Evolutionary conservation across 2,888 invertebrate genomes (phyloP).

Genomic region (Pachydiplax longipennis): DNA sequence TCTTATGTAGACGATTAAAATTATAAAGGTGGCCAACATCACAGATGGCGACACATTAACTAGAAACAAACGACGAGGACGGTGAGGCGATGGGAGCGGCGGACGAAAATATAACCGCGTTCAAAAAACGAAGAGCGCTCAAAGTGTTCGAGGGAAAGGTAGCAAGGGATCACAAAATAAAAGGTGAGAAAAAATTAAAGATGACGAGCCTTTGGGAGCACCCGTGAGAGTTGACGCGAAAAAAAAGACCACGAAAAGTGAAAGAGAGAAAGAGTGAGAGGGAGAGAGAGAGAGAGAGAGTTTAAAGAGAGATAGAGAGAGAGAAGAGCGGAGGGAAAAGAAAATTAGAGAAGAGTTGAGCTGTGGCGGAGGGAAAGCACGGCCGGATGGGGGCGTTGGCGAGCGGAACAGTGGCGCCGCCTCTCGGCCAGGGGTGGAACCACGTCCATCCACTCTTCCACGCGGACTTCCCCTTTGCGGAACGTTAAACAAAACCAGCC

Average conservation of each 20-base stretch:
- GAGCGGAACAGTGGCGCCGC: constrained; percentile 13
- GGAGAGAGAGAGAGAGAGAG: neutral
- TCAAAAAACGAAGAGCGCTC: neutral
- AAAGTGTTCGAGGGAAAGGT: neutral
- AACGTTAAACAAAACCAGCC: constrained; percentile 24
- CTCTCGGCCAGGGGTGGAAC: constrained; percentile 21
- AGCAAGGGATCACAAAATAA: constrained; percentile 17
- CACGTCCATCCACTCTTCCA: neutral
- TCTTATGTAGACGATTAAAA: no score
- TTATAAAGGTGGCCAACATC: no score
- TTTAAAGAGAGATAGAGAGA: no score
- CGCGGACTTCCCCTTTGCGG: neutral
- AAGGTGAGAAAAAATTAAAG: constrained; percentile 37
- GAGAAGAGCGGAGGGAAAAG: neutral
- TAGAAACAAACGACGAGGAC: neutral
- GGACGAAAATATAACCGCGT: neutral
- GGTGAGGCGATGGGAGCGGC: neutral
- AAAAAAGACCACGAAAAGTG: neutral
- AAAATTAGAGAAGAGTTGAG: neutral
- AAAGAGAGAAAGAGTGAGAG: constrained; percentile 19
- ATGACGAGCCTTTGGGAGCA: constrained; percentile 14
- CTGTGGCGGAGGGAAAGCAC: neutral
- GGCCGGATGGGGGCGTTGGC: constrained; percentile 13
- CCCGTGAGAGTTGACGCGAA: constrained; percentile 31
- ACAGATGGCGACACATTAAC: neutral